Evolutionary conservation across 1,140 invertebrate genomes (phyloP), one percentile per base, ranked within the genome.

Genomic region (Neotoxoptera formosana): DNA sequence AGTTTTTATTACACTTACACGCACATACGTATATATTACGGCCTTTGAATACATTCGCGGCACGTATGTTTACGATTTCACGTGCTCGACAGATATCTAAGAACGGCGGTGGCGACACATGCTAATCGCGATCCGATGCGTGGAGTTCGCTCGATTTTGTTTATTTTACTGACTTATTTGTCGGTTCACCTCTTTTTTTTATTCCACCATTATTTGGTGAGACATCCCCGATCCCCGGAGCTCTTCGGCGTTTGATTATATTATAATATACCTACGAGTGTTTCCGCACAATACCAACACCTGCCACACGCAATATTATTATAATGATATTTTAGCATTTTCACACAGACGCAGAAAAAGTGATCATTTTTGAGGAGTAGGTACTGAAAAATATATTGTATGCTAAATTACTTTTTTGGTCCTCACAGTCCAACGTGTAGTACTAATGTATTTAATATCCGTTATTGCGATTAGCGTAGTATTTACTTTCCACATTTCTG

Each of bases 11-110:
- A 84, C 45, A 45, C 21, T 11, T 11, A 14, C 41, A 11, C 3
- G 36, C 2, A 14, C 14, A 45, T 30, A 25, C 34, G 11, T 34
- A 84, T 25, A 83, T 76, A 76, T 20, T 25, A 81, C 34, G 3
- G 36, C 11, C n/a, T 36, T 9, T n/a, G 21, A 41, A 34, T 41
- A 30, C 41, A 86, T 86, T n/a, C 84, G 1, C 7, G 23, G 45
- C 84, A 86, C 84, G 41, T 86, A 86, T n/a, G 25, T 47, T 86
- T 84, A 84, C 83, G 25, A 84, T 84, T 84, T 23, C 84, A 25
- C 45, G 23, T 8, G 25, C 25, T 11, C 25, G 25, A 47, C 25
- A 86, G 45, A 86, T 47, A 23, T 76, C 30, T 76, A 76, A 76
- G 17, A 45, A 45, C 84, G 3, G 1, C 11, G 14, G 6, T 11